Conservation (phyloP, 2,797 vertebrate genomes). For the Pantherophis alleghaniensis region DNA sequence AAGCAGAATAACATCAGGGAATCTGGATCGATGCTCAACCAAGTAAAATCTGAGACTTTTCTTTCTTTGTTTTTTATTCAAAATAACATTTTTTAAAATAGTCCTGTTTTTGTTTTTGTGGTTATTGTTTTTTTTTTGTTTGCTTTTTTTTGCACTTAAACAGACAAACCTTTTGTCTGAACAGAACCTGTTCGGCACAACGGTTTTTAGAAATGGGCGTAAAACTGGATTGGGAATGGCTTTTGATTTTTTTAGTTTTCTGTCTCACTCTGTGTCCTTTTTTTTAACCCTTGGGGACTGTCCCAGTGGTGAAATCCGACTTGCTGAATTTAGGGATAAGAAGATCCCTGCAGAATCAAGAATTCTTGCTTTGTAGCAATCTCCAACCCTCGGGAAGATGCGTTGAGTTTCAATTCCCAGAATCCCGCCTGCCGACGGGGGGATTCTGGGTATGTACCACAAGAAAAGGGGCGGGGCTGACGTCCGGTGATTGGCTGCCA, state of each 20-base stretch:
- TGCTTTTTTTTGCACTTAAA: background rate
- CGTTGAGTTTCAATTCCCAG: no score
- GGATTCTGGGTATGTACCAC: background rate
- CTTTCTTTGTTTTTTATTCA: background rate
- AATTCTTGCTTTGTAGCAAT: no score
- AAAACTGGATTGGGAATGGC: background rate
- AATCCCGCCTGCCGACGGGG: background rate
- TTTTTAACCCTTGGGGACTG: background rate
- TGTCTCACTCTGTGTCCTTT: background rate
- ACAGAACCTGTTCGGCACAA: background rate
- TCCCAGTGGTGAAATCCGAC: background rate
- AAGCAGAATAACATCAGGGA: background rate
- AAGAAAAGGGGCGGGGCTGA: background rate
- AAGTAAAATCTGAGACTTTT: background rate
- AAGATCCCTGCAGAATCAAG: no score
- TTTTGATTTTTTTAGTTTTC: background rate
- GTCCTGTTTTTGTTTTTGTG: background rate
- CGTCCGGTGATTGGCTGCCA: fast-evolving
- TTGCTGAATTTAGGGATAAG: no score
- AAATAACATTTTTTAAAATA: background rate
- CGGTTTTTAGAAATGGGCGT: background rate
- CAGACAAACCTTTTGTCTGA: background rate
- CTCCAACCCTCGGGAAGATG: no score
- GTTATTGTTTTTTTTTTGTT: background rate
- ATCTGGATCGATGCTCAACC: background rate